These are phyloP conservation scores for Cinara cedri DNA, from an alignment of 2,888 invertebrate genomes.

Conservation along the genomic window DNA sequence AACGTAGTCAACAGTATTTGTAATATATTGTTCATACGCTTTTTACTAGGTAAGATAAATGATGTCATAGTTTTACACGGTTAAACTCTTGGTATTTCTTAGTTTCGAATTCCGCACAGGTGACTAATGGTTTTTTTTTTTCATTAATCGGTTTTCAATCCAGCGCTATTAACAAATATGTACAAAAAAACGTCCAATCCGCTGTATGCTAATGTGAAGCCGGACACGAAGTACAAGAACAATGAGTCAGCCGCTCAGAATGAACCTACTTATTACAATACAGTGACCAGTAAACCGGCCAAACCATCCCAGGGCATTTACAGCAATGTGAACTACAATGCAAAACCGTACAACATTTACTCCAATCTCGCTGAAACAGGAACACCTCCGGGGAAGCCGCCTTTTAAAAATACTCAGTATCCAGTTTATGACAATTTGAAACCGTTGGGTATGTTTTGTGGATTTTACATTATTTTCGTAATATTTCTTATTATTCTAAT, in stretches of 20 bases:
- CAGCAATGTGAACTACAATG: slow-evolving; percentile 32
- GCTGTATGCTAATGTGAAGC: slow-evolving; percentile 41
- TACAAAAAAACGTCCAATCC: slow-evolving; percentile 48
- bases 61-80: neutral
- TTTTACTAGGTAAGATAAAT: neutral
- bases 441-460: slow-evolving; percentile 26
- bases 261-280: slow-evolving; percentile 48
- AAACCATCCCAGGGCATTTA: slow-evolving; percentile 29
- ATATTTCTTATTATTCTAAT: too few relatives aligned
- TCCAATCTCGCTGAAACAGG: slow-evolving; percentile 31
- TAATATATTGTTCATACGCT: too few relatives aligned
- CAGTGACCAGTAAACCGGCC: neutral
- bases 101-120: neutral
- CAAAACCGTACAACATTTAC: slow-evolving; percentile 27
- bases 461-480: neutral
- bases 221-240: neutral
- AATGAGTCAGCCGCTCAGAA: neutral
- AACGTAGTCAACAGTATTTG: too few relatives aligned
- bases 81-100: neutral
- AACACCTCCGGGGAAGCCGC: neutral
- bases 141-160: neutral
- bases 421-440: slow-evolving; percentile 49
- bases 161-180: slow-evolving; percentile 13
- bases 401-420: slow-evolving; percentile 31
- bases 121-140: neutral